Evolutionary conservation across 2,888 invertebrate genomes (phyloP).

Genomic region (Zaprionus obscuricornis): DNA sequence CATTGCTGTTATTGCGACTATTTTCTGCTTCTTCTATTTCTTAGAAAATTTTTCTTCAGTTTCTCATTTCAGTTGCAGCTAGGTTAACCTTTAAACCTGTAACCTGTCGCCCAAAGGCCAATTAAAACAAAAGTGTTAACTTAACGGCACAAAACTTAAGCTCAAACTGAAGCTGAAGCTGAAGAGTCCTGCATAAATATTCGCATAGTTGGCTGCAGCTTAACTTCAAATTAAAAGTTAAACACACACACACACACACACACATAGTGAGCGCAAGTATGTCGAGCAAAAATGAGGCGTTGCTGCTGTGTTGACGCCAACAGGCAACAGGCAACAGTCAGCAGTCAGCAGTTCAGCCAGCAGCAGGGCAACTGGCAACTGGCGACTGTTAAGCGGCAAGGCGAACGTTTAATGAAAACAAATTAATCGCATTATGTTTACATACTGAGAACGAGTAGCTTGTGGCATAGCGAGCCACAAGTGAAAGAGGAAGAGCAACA

Average conservation of each 20-base stretch:
- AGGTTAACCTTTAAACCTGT: background rate
- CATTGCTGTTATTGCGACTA: background rate
- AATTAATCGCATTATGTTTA: slow-evolving; percentile 71
- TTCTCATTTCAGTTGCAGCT: too few relatives aligned
- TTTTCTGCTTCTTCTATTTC: background rate
- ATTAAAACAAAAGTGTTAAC: slow-evolving; percentile 27
- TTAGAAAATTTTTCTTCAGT: background rate
- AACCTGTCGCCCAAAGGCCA: slow-evolving; percentile 18
- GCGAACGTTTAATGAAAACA: slow-evolving; percentile 62
- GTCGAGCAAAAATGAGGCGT: background rate
- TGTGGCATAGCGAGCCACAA: background rate
- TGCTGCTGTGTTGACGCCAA: background rate
- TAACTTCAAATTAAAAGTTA: slow-evolving; percentile 59
- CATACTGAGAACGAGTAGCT: slow-evolving; percentile 33
- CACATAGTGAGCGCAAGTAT: slow-evolving; percentile 23
- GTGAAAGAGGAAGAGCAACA: slow-evolving; percentile 2
- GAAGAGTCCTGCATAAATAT: slow-evolving; percentile 9
- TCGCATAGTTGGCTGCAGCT: slow-evolving; percentile 27
- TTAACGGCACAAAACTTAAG: too few relatives aligned
- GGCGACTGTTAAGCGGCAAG: slow-evolving; percentile 29
- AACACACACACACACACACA: too few relatives aligned
- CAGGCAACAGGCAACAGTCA: slow-evolving; percentile 29
- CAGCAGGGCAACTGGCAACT: background rate
- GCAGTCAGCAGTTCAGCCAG: too few relatives aligned
- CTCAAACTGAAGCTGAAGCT: too few relatives aligned